phyloP scores from a whole-genome alignment of 2,888 invertebrate genomes.

The Leptinotarsa rubiginosa region DNA sequence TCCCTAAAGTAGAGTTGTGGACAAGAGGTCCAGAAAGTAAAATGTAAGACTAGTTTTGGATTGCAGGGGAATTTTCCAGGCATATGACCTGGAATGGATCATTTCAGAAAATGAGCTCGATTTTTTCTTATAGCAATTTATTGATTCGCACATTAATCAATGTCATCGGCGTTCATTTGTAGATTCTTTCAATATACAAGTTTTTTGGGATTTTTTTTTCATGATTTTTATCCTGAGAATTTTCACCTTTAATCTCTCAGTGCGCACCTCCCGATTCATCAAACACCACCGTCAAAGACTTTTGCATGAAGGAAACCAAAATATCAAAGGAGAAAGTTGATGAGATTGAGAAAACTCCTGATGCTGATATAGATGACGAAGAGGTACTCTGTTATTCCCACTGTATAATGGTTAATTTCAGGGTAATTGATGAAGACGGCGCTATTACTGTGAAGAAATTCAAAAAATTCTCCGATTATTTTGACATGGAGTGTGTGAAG shows the following conservation, averaged over 20 bases:
- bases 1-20: too few relatives aligned
- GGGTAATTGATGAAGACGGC: slow-evolving; percentile 33
- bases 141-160: too few relatives aligned
- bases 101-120: too few relatives aligned
- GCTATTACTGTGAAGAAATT: slow-evolving; percentile 22
- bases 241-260: slow-evolving; percentile 22
- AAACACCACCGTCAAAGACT: slow-evolving; percentile 32
- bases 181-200: background rate
- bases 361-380: slow-evolving; percentile 32
- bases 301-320: slow-evolving; percentile 38
- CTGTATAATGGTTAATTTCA: slow-evolving; percentile 33
- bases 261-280: slow-evolving; percentile 18
- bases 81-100: too few relatives aligned
- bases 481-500: slow-evolving; percentile 43
- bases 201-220: background rate
- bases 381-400: slow-evolving; percentile 36
- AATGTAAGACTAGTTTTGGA: too few relatives aligned
- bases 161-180: too few relatives aligned
- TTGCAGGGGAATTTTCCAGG: too few relatives aligned
- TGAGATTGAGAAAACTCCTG: slow-evolving; percentile 30
- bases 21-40: too few relatives aligned
- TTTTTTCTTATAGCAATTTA: too few relatives aligned
- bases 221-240: background rate
- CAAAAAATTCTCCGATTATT: slow-evolving; percentile 25
- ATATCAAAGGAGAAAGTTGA: slow-evolving; percentile 34